Evolutionary conservation across 2,888 invertebrate species (phyloP), one percentile per base, ranked within the genome.

Genomic region (Thymelicus lineola): DNA sequence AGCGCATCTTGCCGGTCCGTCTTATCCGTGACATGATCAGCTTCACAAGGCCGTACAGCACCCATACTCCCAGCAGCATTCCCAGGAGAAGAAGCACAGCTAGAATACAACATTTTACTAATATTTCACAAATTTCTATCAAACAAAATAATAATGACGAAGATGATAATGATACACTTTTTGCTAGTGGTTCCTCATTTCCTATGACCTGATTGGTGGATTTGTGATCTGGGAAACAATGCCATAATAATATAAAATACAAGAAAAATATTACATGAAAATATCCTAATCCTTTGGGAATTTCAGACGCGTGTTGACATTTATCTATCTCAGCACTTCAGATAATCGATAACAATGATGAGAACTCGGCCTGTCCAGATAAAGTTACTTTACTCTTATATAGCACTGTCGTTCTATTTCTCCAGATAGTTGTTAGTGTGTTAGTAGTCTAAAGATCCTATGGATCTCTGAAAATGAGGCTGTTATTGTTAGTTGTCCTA

Each of bases 11-110:
- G 67, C 93, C 93, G 0, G 93, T 91, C 64, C 84, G 80, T 48
- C 88, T 82, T 45, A 93, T 85, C 9, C 90, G 83, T 0, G 93
- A 91, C 89, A 93, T 88, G 67, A 93, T 84, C 71, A 93, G 80
- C 76, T 83, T 86, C 15, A 83, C 79, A 57, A 89, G 74, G 1
- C 91, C 91, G 75, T 92, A 89, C 70, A 93, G 79, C 71, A 93
- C 75, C 92, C 92, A 91, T 79, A 82, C 75, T 62, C 85, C 83
- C 17, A 86, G 65, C 74, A 93, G 75, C 7, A 86, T 71, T 7
- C 87, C 90, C 74, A 91, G 76, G 3, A 91, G 79, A 0, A 93
- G 83, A 20, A 93, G 85, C 5, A 93, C 79, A 72, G 93, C 93
- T 93, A 81, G 12, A 69, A 59, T 15, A 59, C 42, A 20, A 55